Conservation (phyloP, 2,113 vertebrate genomes). For the Malurus cyaneus region DNA sequence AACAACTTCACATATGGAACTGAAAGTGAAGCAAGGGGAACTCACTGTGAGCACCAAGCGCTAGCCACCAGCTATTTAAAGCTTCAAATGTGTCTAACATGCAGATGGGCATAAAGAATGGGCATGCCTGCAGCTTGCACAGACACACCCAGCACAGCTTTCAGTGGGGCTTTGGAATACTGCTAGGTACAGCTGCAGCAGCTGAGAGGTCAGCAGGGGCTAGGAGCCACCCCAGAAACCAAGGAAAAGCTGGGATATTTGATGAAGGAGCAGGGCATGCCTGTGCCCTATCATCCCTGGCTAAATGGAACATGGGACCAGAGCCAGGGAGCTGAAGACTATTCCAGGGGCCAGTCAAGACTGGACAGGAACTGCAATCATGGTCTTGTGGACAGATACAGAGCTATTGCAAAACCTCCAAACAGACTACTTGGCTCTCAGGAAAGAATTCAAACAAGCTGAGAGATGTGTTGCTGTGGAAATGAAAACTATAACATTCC, state of each 20-base stretch:
- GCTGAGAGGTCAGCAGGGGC: neutral
- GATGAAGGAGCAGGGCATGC: neutral
- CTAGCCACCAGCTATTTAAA: constrained; percentile 12
- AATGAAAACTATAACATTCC: neutral
- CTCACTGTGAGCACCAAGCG: neutral
- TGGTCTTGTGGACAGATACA: neutral
- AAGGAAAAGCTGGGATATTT: neutral
- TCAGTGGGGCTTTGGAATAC: neutral
- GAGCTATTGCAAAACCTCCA: neutral
- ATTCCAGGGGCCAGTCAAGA: neutral
- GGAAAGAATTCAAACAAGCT: neutral
- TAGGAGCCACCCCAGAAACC: neutral
- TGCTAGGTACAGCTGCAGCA: neutral
- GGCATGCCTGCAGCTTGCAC: neutral
- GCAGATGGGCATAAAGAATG: neutral
- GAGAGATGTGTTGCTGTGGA: neutral
- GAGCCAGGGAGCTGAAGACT: neutral
- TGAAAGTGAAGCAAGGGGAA: constrained; percentile 21
- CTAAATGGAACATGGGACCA: neutral
- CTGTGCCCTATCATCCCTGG: neutral
- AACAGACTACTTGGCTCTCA: neutral
- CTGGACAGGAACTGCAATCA: neutral
- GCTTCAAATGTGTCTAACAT: neutral
- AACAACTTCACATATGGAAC: neutral
- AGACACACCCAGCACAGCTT: neutral